Percentiles rank a stretch among this genome's conserved stretches.
Evolutionary conservation across 2,113 vertebrate species (phyloP).

Genomic region (Clupea harengus): DNA sequence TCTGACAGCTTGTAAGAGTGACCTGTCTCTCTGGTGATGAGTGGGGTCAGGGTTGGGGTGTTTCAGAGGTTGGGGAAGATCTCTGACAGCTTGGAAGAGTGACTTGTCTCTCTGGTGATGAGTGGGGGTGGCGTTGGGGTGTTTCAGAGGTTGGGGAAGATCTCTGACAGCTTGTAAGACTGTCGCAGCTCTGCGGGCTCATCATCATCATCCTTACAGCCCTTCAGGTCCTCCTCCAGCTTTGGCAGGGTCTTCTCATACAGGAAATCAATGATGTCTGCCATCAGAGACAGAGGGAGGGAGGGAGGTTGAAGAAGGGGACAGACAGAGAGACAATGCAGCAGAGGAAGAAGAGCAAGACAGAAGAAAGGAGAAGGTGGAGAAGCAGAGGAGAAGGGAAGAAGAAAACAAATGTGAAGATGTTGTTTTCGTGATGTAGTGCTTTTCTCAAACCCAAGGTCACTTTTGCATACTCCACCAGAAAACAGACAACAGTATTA

Average conservation of each 20-base stretch:
- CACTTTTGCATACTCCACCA: too few relatives aligned
- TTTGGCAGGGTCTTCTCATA: neutral
- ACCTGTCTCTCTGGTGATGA: too few relatives aligned
- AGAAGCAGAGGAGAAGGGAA: neutral
- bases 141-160: neutral
- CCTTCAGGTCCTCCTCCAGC: constrained; percentile 37
- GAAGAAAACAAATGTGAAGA: neutral
- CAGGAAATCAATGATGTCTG: too few relatives aligned
- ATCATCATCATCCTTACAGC: neutral
- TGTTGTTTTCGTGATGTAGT: neutral
- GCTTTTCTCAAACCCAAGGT: neutral
- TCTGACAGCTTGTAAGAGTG: too few relatives aligned
- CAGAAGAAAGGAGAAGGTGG: neutral
- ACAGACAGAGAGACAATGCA: too few relatives aligned
- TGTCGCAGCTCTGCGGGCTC: neutral
- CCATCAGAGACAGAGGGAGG: too few relatives aligned
- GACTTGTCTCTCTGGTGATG: too few relatives aligned
- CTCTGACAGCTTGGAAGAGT: too few relatives aligned
- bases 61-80: too few relatives aligned
- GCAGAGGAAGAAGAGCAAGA: neutral
- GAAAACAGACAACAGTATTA: neutral
- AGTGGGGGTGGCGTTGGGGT: too few relatives aligned
- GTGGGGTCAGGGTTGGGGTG: too few relatives aligned
- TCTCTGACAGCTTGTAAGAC: constrained; percentile 21
- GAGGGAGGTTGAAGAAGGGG: too few relatives aligned